These are phyloP conservation scores for Sciurus carolinensis DNA, from an alignment of 2,797 vertebrate genomes.

Conservation along the genomic window DNA sequence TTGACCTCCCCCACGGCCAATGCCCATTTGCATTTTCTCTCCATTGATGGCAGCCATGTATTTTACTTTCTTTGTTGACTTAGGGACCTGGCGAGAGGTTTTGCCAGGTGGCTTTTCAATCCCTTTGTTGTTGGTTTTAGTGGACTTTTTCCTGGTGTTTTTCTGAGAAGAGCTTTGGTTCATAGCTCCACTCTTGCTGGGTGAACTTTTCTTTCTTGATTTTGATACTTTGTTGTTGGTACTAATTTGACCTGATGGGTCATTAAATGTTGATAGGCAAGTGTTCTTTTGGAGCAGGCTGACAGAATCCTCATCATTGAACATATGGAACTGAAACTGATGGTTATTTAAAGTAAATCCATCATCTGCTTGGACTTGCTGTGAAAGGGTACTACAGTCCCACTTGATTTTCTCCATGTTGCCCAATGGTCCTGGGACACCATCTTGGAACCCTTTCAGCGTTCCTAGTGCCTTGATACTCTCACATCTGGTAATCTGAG, in stretches of 20 bases:
- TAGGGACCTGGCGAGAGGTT: constrained; percentile 94
- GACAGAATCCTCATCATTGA: constrained; percentile 95
- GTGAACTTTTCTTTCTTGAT: constrained; percentile 96
- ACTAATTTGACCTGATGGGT: constrained; percentile 92
- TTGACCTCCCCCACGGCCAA: constrained; percentile 85
- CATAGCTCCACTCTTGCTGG: constrained; percentile 93
- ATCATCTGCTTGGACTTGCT: constrained; percentile 92
- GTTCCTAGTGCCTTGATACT: constrained; percentile 92
- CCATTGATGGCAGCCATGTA: constrained; percentile 92
- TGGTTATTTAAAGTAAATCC: constrained; percentile 95
- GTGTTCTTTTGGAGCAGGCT: constrained; percentile 93
- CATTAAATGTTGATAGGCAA: constrained; percentile 93
- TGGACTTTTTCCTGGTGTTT: constrained; percentile 95
- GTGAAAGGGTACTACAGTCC: constrained; percentile 94
- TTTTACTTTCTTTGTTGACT: constrained; percentile 96
- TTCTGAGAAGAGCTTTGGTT: constrained; percentile 92
- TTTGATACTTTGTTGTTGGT: constrained; percentile 94
- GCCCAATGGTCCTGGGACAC: constrained; percentile 91
- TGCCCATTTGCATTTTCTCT: constrained; percentile 92
- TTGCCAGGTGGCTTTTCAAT: constrained; percentile 93
- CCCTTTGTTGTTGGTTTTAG: constrained; percentile 94
- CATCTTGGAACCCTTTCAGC: constrained; percentile 94
- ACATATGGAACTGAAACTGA: constrained; percentile 97
- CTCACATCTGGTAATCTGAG: constrained; percentile 95
- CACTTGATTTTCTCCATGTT: constrained; percentile 95